A percentile compares a stretch with the other conserved stretches of the same genome.
Conservation (phyloP, 2,888 invertebrate genomes). For the Ophion costatus region DNA sequence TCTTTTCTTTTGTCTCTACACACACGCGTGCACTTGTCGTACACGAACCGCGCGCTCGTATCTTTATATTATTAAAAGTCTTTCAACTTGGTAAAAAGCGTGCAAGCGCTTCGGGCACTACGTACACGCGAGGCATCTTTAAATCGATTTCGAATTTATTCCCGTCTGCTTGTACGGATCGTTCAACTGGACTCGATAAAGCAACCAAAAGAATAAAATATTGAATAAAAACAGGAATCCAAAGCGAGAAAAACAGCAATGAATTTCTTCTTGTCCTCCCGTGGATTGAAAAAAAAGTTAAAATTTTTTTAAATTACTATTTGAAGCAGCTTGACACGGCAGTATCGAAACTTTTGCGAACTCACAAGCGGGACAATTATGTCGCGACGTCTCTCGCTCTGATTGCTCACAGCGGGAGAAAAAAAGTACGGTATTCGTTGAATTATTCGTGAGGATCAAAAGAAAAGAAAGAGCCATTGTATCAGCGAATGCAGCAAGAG, state of each 20-base stretch:
- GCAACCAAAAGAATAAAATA: not conserved
- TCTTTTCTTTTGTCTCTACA: conserved; percentile 53
- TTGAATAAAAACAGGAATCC: not conserved
- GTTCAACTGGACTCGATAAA: not conserved
- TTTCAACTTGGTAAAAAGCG: conserved; percentile 28
- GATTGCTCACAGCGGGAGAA: too few species aligned
- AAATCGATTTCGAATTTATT: conserved; percentile 9
- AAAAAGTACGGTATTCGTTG: not conserved
- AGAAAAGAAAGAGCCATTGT: conserved; percentile 18
- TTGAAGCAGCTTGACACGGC: too few species aligned
- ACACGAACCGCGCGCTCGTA: conserved; percentile 5
- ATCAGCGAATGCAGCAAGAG: conserved; percentile 1
- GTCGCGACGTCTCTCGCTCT: not conserved
- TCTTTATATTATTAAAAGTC: conserved; percentile 22
- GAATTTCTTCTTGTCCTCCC: too few species aligned
- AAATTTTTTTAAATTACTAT: too few species aligned
- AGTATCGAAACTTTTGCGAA: not conserved
- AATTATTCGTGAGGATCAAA: conserved; percentile 35
- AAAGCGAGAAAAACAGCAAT: not conserved
- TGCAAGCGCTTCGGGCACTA: conserved; percentile 20
- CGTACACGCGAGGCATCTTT: not conserved
- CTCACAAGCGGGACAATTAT: too few species aligned
- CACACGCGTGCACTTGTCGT: not conserved
- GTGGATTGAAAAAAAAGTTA: too few species aligned
- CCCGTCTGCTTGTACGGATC: not conserved